Base-by-base conservation (phyloP, 2,888 invertebrate genomes). In the Scotopteryx bipunctaria region DNA sequence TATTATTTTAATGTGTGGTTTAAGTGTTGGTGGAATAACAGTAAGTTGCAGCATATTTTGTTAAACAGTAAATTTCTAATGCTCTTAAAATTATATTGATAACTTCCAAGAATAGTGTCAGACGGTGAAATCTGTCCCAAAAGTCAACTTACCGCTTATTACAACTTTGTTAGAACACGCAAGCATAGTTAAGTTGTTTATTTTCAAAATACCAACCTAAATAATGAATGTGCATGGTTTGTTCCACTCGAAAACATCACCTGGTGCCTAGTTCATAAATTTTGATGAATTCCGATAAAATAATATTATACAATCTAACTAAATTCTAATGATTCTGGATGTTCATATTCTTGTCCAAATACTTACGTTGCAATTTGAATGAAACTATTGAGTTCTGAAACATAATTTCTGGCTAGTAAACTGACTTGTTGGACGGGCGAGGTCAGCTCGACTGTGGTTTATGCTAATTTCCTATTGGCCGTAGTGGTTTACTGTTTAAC, bases 381-480 rank as follows among this genome's bases (percentile, higher is more conserved):
- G n/a, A n/a, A n/a, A n/a, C n/a, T n/a, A n/a, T n/a, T n/a, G n/a
- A n/a, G n/a, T n/a, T 27, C 9, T 32, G 17, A 29, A 33, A 21
- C 17, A 9, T 45, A 36, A 42, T 13, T 27, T 27, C 27, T n/a
- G 41, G 37, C 19, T 32, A 14, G 45, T 51, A 47, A 50, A 46
- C 45, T 41, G 41, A 50, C 31, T 49, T 47, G 47, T 42, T 27
- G 41, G 52, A 56, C 61, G 35, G 49, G 32, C 42, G 55, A 57
- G 57, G 56, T 57, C 35, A 44, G 43, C 21, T 48, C 25, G 29
- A 33, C 16, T 38, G 55, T 48, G 59, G 61, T 44, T 58, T 61
- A 61, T 61, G 61, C 57, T 50, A 61, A 61, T 61, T 54, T 59
- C 42, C 55, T 57, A 61, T 61, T 59, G 55, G 55, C 25, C 42